Evolutionary conservation across 2,113 vertebrate species (phyloP), one percentile per base, ranked within the genome.

Genomic region (Phasianus colchicus): DNA sequence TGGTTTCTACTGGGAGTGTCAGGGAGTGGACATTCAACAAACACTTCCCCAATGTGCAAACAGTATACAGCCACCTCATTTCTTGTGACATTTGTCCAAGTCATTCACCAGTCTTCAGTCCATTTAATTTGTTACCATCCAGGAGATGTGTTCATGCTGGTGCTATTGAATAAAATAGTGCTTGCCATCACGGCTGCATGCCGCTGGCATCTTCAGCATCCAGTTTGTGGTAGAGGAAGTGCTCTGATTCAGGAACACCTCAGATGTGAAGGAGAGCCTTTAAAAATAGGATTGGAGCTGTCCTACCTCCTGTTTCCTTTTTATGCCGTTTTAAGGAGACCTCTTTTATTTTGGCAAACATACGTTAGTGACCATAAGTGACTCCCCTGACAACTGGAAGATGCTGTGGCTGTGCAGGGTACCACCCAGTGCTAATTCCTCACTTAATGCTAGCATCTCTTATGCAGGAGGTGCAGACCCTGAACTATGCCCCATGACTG

Each of bases 391-490:
- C 72, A 84, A 34, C 76, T 88, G 85, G 61, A 86, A 71, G 79
- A 48, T 83, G 30, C 85, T 69, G 38, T 78, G 57, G 32, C 27
- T 67, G 21, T 82, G 67, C 20, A 18, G 58, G 89, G 69, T 80
- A 75, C 63, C 24, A 21, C 52, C 47, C 77, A 77, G 12, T 89
- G n/a, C 60, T 93, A 88, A 91, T 91, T 91, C 47, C 91, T 91
- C 88, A 48, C 36, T 25, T 76, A 86, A 65, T 32, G 29, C 18
- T 76, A 90, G 88, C 43, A 73, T 63, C 45, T 86, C 92, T 93
- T 57, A 57, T 78, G 80, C 76, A 63, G 85, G 90, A 95, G 89
- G 80, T 93, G 48, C 58, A 90, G 88, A 75, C 61, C 48, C 61
- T 76, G 83, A 94, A 75, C 95, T 94, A 79, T 90, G 45, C 55